Conservation (phyloP, 2,888 invertebrate genomes). For the Philhelius pedissequus region DNA sequence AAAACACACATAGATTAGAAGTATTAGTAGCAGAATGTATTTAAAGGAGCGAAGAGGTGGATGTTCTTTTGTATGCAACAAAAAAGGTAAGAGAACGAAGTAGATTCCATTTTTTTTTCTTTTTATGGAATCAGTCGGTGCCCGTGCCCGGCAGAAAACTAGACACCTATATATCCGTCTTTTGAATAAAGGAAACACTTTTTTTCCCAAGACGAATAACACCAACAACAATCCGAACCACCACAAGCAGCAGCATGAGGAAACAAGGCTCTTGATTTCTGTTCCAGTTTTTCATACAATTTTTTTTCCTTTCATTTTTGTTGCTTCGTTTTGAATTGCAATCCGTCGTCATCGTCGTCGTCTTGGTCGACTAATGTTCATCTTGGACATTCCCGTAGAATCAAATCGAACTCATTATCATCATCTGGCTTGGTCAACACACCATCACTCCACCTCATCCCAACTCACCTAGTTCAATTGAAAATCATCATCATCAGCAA, state of each 20-base stretch:
- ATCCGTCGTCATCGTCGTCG: constrained; percentile 29
- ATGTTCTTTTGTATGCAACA: neutral
- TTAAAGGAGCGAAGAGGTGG: neutral
- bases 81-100: neutral
- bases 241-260: constrained; percentile 14
- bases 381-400: constrained; percentile 46
- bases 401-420: constrained; percentile 63
- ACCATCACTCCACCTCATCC: neutral
- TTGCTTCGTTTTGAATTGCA: constrained; percentile 2
- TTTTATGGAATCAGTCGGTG: constrained; percentile 49
- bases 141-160: neutral
- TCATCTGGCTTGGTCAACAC: constrained; percentile 5
- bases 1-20: constrained; percentile 28
- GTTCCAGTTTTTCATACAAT: constrained; percentile 62
- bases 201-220: neutral
- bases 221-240: neutral
- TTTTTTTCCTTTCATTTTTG: constrained; percentile 17
- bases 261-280: constrained; percentile 60
- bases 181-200: constrained; percentile 11
- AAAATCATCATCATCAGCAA: constrained; percentile 18
- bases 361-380: constrained; percentile 22
- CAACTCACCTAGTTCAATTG: neutral
- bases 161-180: constrained; percentile 8
- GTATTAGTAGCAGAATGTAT: neutral
- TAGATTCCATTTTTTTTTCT: constrained; percentile 49